Base-by-base conservation (phyloP, 2,797 vertebrate genomes). In the Aldrovandia affinis region DNA sequence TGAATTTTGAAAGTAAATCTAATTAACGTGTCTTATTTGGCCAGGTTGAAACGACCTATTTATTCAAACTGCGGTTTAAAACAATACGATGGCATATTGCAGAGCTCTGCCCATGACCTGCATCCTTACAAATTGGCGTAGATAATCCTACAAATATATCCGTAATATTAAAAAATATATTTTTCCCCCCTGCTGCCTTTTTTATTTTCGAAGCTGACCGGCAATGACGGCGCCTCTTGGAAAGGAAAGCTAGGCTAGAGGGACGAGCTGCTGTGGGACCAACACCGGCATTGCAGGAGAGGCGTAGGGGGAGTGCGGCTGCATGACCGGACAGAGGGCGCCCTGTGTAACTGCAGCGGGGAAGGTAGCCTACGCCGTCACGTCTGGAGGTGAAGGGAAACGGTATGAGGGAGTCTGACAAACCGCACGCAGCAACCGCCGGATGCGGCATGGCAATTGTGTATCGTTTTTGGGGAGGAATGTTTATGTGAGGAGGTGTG, bases 291-390 rank as follows among this genome's bases (percentile, higher is more conserved):
- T 84, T 84, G 90, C 92, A 91, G 91, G 89, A 84, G 90, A 78
- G 87, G 89, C 83, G 79, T 14, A 81, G 88, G 86, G 86, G 89
- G 87, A 68, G 57, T 25, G 68, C 59, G 78, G 82, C 84, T 50
- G 80, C 86, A 44, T 89, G 87, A 89, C 85, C 82, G 86, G 85
- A 87, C 86, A 73, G 83, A 78, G 86, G 86, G 61, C 83, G 42
- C 55, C 80, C 33, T 55, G 42, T n/a, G 59, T 68, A 36, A 50
- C 50, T 54, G 78, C 78, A 30, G 25, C 36, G 15, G 80, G 80
- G 33, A 81, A 33, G 54, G 85, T 83, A 84, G 87, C 80, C 88
- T 90, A 89, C 90, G 88, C 90, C 91, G 83, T 89, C 88, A 47
- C 70, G 33, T 33, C 36, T 70, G 65, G 78, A 70, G 83, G 28